Base-by-base conservation (phyloP, 1,140 invertebrate genomes). In the Trichonephila clavata region DNA sequence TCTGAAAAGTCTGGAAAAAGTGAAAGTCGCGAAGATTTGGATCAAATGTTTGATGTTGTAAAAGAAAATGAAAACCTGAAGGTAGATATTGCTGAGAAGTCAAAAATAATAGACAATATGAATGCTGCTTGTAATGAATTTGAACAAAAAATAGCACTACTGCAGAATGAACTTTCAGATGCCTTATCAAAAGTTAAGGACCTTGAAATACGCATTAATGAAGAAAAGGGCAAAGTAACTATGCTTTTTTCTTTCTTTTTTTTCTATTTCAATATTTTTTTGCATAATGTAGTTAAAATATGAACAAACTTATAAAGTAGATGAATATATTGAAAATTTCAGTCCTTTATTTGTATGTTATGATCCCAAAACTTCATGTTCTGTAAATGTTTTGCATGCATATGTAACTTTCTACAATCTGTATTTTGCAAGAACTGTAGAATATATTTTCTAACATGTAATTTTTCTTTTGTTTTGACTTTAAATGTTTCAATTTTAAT, bases 171-270 rank as follows among this genome's bases (percentile, higher is more conserved):
- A 39, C 63, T 92, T 20, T 20, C 21, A 13, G 61, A 84, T 21
- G 21, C 90, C 50, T 21, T 84, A 20, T 83, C 59, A 50, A 92
- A 92, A 65, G 39, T 92, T 10, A 68, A 84, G 61, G 13, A 57
- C 18, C 32, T 63, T 83, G 90, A 92, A 68, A 63, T 57, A 4
- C 16, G 84, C 43, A 21, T 84, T 61, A 60, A 39, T 4, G 89
- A 90, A 27, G 71, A 80, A 90, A 90, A 61, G 57, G n/a, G 89
- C 89, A n/a, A 90, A 81, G 89, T 90, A 90, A 90, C 24, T 59
- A 10, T 84, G 24, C 43, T 32, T 43, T 4, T 43, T 43, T 13
- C 7, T 10, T 10, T 2, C 0, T 50, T 50, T 50, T 50, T 0
- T 7, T 50, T 50, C 10, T 13, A 50, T 50, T 50, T 50, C 10